Conservation (phyloP, 2,797 vertebrate genomes). For the Vireo griseus region DNA sequence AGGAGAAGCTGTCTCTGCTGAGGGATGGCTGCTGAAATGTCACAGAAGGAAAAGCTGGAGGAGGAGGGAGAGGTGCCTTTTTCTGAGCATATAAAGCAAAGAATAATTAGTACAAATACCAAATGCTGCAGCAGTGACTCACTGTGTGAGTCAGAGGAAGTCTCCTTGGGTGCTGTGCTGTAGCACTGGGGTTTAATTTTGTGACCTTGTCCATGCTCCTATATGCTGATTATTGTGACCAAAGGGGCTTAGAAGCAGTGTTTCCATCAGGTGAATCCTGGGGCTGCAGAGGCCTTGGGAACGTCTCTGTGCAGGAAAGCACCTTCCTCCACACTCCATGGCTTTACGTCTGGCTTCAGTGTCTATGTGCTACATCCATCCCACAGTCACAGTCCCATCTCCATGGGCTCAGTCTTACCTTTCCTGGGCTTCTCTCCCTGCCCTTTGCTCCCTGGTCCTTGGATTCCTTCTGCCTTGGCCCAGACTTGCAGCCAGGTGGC, state of each 20-base stretch:
- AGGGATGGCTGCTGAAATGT: slow-evolving; percentile 20
- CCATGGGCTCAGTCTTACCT: background rate
- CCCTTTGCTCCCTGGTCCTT: background rate
- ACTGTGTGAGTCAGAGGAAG: slow-evolving; percentile 52
- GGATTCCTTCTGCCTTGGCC: background rate
- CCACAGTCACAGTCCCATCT: background rate
- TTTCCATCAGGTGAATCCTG: background rate
- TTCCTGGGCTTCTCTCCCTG: background rate
- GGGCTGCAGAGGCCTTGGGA: background rate
- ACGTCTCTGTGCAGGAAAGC: background rate
- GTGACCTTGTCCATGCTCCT: background rate
- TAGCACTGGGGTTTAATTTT: background rate
- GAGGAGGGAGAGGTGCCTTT: slow-evolving; percentile 58
- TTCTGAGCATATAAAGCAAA: slow-evolving; percentile 41
- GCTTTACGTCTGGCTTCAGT: background rate
- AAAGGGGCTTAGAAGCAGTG: background rate
- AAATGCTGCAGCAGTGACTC: slow-evolving; percentile 46
- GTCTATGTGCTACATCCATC: background rate
- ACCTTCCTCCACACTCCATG: rapidly evolving
- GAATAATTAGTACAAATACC: slow-evolving; percentile 45
- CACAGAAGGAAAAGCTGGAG: slow-evolving; percentile 24
- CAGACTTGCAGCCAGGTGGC: rapidly evolving
- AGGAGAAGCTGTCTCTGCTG: background rate
- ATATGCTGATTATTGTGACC: background rate
- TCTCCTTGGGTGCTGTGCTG: background rate